A percentile compares a stretch with the other conserved stretches of the same genome.
Evolutionary conservation across 2,888 invertebrate genomes (phyloP).

Genomic region (Cenopis cana): DNA sequence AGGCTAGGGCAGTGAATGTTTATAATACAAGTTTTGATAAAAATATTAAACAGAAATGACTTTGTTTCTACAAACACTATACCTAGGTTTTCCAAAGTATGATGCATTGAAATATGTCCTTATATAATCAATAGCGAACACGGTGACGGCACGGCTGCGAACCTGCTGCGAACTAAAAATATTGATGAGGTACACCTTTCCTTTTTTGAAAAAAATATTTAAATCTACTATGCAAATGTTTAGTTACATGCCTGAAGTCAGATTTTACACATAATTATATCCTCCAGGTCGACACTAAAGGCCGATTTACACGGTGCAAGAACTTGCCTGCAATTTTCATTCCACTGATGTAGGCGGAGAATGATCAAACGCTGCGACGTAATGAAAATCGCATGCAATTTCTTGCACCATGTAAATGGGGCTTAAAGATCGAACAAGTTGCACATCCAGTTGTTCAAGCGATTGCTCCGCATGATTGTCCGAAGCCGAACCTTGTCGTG

Average conservation of each 20-base stretch:
- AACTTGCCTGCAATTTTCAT: no score
- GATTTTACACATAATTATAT: not conserved
- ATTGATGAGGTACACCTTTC: not conserved
- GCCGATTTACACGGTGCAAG: no score
- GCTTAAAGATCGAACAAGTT: no score
- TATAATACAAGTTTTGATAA: constrained; percentile 5
- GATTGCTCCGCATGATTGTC: no score
- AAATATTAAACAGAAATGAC: constrained; percentile 20
- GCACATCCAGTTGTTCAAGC: no score
- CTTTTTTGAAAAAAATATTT: not conserved
- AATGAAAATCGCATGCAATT: no score
- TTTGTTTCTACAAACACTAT: constrained; percentile 12
- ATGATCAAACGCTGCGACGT: no score
- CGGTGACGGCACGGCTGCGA: not conserved
- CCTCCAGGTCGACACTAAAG: not conserved
- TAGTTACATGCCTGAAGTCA: not conserved
- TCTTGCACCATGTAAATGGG: no score
- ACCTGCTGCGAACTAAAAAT: not conserved
- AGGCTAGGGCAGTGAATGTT: constrained; percentile 14
- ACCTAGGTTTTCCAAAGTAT: constrained; percentile 15
- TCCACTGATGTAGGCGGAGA: no score
- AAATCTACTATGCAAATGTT: not conserved
- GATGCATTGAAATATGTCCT: constrained; percentile 13
- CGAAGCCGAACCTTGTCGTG: no score
- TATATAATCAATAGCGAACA: not conserved